Percentiles rank a stretch among this genome's conserved stretches.
These are phyloP conservation scores for Cyphomyrus plagiostoma DNA, from an alignment of 2,113 vertebrate species.

Conservation along the genomic window DNA sequence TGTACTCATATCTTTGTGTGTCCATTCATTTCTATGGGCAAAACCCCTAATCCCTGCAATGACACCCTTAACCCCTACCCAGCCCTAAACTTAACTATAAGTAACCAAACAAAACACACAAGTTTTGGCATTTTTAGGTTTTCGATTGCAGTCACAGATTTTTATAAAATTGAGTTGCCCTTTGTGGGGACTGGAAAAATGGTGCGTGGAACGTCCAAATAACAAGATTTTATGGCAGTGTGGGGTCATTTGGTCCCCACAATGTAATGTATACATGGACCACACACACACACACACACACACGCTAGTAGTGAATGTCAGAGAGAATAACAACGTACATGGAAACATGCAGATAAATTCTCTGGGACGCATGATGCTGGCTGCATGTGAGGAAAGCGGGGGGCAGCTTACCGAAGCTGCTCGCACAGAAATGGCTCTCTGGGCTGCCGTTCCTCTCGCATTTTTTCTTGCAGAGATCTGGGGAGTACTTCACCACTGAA, in stretches of 20 bases:
- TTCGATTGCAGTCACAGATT: too few relatives aligned
- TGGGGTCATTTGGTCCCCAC: background rate
- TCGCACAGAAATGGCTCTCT: conserved; percentile 75
- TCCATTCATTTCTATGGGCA: background rate
- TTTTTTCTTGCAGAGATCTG: conserved; percentile 70
- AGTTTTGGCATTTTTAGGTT: too few relatives aligned
- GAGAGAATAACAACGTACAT: background rate
- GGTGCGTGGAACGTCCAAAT: too few relatives aligned
- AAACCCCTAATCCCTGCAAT: too few relatives aligned
- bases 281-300: background rate
- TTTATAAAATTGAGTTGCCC: too few relatives aligned
- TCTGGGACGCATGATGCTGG: conserved; percentile 29
- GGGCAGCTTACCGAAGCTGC: conserved; percentile 72
- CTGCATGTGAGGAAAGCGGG: conserved; percentile 22
- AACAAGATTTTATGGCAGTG: too few relatives aligned
- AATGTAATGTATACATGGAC: background rate
- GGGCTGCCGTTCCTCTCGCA: conserved; percentile 68
- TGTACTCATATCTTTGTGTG: background rate
- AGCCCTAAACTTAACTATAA: too few relatives aligned
- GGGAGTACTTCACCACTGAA: conserved; percentile 65
- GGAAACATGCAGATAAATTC: conserved; percentile 1
- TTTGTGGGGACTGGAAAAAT: too few relatives aligned
- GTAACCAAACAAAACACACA: too few relatives aligned
- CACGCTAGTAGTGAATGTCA: background rate
- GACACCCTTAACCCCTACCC: too few relatives aligned